phyloP scores from a whole-genome alignment of 2,113 vertebrate genomes.

The Pogonocichla stellata region DNA sequence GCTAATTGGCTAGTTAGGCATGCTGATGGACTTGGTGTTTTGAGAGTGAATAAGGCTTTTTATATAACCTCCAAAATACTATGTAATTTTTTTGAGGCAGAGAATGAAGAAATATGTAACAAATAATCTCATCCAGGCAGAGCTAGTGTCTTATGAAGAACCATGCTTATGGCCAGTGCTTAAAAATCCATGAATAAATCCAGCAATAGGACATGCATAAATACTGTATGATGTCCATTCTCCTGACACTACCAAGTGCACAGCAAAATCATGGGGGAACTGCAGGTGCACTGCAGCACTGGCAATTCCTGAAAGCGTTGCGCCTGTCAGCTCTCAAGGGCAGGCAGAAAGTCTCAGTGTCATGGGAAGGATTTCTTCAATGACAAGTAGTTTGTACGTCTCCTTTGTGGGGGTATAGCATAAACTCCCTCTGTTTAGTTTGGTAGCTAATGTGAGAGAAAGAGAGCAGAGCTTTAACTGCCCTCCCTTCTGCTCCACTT shows the following conservation, averaged over 20 bases:
- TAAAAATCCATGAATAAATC: conserved; percentile 6
- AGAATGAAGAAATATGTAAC: neutral
- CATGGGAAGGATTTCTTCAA: conserved; percentile 40
- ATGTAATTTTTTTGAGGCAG: neutral
- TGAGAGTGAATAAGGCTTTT: neutral
- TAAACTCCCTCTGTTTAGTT: conserved; percentile 63
- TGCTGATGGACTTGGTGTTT: neutral
- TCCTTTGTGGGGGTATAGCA: conserved; percentile 48
- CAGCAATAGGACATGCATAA: neutral
- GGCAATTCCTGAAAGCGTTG: conserved; percentile 8
- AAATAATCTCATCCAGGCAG: neutral
- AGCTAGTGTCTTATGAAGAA: neutral
- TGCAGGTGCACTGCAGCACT: conserved; percentile 42
- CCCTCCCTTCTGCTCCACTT: conserved; percentile 67
- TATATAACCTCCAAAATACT: neutral
- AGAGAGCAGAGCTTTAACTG: conserved; percentile 48
- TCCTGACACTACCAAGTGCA: neutral
- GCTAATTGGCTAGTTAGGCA: neutral
- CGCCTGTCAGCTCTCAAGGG: conserved; percentile 41
- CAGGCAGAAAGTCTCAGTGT: conserved; percentile 24
- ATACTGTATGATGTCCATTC: neutral
- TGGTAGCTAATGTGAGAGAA: conserved; percentile 47
- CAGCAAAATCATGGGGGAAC: neutral
- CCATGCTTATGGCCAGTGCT: neutral
- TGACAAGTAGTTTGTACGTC: conserved; percentile 13